Percentiles rank a stretch among this genome's conserved stretches.
Conservation (phyloP, 2,113 vertebrate genomes). For the Leptodactylus fuscus region DNA sequence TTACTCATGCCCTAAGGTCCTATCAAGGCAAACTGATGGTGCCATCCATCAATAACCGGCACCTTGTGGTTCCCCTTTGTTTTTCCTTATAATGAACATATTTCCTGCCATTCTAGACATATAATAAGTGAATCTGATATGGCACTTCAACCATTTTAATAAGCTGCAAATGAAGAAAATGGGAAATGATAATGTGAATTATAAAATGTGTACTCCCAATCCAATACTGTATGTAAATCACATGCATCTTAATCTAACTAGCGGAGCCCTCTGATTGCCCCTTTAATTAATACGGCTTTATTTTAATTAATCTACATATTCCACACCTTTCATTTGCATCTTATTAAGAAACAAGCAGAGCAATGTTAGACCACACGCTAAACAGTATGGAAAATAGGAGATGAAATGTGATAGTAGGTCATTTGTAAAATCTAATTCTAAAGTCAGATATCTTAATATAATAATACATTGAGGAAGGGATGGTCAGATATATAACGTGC, state of each 20-base stretch:
- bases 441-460: conserved; percentile 23
- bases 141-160: conserved; percentile 21
- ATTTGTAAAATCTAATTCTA: conserved; percentile 28
- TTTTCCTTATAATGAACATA: neutral
- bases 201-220: conserved; percentile 40
- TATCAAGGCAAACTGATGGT: too few relatives aligned
- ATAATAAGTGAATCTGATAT: neutral
- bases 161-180: conserved; percentile 41
- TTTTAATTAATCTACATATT: conserved; percentile 52
- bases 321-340: conserved; percentile 48
- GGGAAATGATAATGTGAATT: conserved; percentile 32
- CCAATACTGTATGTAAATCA: conserved; percentile 23
- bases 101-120: neutral
- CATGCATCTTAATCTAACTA: conserved; percentile 42
- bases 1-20: too few relatives aligned
- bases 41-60: too few relatives aligned
- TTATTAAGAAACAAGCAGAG: conserved; percentile 6
- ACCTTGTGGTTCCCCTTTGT: too few relatives aligned
- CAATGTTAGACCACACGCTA: neutral
- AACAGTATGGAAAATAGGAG: neutral
- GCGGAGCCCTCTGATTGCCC: conserved; percentile 35
- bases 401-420: conserved; percentile 17
- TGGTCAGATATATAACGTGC: neutral
- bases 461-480: neutral
- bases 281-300: conserved; percentile 53